Base-by-base conservation (phyloP, 2,888 invertebrate genomes). In the Coelopa pilipes region DNA sequence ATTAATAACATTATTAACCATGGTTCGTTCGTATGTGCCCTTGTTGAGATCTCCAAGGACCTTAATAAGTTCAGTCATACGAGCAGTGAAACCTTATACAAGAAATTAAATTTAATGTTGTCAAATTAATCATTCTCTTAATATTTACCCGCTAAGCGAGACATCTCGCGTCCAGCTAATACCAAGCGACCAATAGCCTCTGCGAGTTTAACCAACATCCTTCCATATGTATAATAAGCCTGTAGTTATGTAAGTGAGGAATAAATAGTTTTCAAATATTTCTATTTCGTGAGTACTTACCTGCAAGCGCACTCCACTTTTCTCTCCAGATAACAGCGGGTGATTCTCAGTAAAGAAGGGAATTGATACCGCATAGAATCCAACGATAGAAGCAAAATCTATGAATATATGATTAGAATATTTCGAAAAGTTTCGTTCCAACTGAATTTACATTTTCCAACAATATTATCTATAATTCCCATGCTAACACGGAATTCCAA, bases 171-270 rank as follows among this genome's bases (percentile, higher is more conserved):
- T 0, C 98, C 98, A 0, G 99, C 98, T 78, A 98, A 89, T 1
- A 99, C 97, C 65, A 99, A 89, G 57, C 99, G 91, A 0, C 99
- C 99, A 81, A 99, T 96, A 3, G 99, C 98, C 88, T 98, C 98
- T 3, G 99, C 98, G 89, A 99, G 90, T 84, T 98, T 97, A n/a
- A 88, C 84, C 78, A 88, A 76, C 88, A 88, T 88, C 55, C 99
- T 91, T 0, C 99, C 99, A 88, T 96, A 97, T 19, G 96, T 96
- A 88, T 99, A 99, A 87, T 99, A 99, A 80, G 94, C 92, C 93
- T 94, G 84, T n/a, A 19, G 62, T 57, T 13, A 65, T 50, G 65
- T n/a, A 66, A 15, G 12, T 68, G n/a, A 50, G 49, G n/a, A 19
- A 46, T 10, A 65, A 65, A 65, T 47, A 3, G 7, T 17, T 11